A percentile compares a stretch with the other conserved stretches of the same genome.
phyloP scores from a whole-genome alignment of 2,888 invertebrate species.

The Gerosis bhagava region DNA sequence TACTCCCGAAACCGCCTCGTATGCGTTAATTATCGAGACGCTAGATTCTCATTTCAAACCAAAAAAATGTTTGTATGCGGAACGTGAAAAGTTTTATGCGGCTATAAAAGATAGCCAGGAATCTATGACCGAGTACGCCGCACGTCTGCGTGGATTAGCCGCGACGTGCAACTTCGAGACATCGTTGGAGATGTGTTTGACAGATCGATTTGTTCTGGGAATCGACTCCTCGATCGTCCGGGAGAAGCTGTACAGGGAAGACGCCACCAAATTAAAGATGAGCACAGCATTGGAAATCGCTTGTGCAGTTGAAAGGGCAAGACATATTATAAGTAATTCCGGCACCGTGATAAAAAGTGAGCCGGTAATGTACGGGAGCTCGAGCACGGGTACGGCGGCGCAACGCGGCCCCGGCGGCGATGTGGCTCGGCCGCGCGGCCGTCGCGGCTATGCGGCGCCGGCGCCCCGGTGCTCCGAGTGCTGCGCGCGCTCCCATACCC shows the following conservation, averaged over 20 bases:
- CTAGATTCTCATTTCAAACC: neutral
- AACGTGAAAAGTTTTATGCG: slow-evolving; percentile 3
- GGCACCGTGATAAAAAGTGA: neutral
- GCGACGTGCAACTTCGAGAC: neutral
- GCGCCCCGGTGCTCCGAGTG: neutral
- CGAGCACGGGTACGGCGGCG: neutral
- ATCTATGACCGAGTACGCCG: neutral
- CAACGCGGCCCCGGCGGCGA: neutral
- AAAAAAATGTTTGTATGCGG: neutral
- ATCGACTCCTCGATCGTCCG: neutral
- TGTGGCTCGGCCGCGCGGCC: neutral
- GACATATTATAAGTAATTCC: neutral
- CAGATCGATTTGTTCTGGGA: neutral
- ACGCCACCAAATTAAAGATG: slow-evolving; percentile 1
- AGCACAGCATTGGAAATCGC: neutral
- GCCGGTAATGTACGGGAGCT: neutral
- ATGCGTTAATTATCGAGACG: neutral
- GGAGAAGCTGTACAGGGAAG: neutral
- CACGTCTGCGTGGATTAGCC: slow-evolving; percentile 2
- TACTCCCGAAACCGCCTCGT: slow-evolving; percentile 1
- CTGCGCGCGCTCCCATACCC: neutral
- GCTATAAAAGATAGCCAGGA: neutral
- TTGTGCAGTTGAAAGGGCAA: neutral
- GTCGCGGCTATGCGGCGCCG: neutral
- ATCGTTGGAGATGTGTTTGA: neutral